Evolutionary conservation across 2,797 vertebrate genomes (phyloP), one percentile per base, ranked within the genome.

Genomic region (Peromyscus nudipes): DNA sequence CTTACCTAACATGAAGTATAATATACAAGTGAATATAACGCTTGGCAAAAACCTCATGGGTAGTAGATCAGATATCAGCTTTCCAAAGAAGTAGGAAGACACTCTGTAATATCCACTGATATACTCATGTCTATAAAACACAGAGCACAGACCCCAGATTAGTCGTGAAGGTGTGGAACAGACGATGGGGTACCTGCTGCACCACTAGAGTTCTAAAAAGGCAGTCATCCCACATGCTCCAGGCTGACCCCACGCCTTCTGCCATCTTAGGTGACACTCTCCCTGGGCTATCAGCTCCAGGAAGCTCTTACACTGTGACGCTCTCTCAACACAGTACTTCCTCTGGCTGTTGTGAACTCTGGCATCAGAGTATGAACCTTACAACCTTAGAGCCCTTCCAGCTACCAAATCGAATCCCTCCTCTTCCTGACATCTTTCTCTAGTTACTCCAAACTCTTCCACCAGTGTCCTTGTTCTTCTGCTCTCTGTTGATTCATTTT

Each of bases 41-140:
- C 99, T 99, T 76, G 99, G 99, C 91, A 99, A 0, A 49, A 99
- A 98, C 95, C 99, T 99, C 97, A 99, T 98, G 62, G 99, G 98
- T 40, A 99, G 80, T 96, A 99, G 97, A 96, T 99, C 99, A 94
- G 99, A 99, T 62, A 99, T 89, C 89, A 99, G 97, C 97, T 99
- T 99, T 43, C 99, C 99, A 91, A 99, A 98, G 98, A 99, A 99
- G 98, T 99, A 99, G 14, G 99, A 99, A 0, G 99, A 99, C 11
- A 99, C 98, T 98, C 99, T 98, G 98, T 99, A 99, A 98, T 99
- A 99, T 46, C 99, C 99, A 62, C 99, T 99, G 98, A 99, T 99
- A 96, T 99, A 99, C 96, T 99, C 99, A 9, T 99, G 99, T 96
- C 99, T 99, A 96, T 2, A 98, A 97, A 85, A 81, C 17, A 89